Percentiles rank a stretch among this genome's conserved stretches.
These are phyloP conservation scores for Scomberomorus guttatus DNA, from an alignment of 2,797 vertebrate genomes.

Conservation along the genomic window DNA sequence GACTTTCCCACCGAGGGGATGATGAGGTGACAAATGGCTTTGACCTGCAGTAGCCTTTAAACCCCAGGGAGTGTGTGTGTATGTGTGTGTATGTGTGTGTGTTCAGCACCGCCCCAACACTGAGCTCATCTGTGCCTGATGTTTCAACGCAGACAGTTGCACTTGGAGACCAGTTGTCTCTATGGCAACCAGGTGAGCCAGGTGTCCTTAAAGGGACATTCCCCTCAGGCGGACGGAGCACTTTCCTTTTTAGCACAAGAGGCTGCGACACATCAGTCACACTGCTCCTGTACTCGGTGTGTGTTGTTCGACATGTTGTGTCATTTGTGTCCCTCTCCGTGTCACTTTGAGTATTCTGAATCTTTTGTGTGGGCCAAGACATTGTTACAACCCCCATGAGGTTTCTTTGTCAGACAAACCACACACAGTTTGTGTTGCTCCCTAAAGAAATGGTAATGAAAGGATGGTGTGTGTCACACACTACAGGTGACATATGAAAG, in stretches of 20 bases:
- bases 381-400: neutral
- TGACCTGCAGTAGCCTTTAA: slow-evolving; percentile 66
- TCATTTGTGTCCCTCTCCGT: too few species aligned
- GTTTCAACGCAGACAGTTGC: slow-evolving; percentile 31
- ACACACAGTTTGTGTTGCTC: too few species aligned
- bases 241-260: neutral
- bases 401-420: neutral
- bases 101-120: neutral
- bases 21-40: slow-evolving; percentile 44
- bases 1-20: slow-evolving; percentile 35
- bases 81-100: slow-evolving; percentile 36
- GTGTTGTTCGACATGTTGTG: too few species aligned
- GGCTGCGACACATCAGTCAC: neutral
- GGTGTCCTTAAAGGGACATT: slow-evolving; percentile 42
- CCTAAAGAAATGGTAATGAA: too few species aligned
- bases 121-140: slow-evolving; percentile 19
- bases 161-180: slow-evolving; percentile 48
- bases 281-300: neutral
- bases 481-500: too few species aligned
- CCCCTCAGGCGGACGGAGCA: neutral
- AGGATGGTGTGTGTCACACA: too few species aligned
- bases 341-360: too few species aligned
- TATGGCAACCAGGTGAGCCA: slow-evolving; percentile 69
- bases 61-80: slow-evolving; percentile 12
- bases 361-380: too few species aligned